Conservation (phyloP, 2,888 invertebrate genomes). For the Acheta domesticus region DNA sequence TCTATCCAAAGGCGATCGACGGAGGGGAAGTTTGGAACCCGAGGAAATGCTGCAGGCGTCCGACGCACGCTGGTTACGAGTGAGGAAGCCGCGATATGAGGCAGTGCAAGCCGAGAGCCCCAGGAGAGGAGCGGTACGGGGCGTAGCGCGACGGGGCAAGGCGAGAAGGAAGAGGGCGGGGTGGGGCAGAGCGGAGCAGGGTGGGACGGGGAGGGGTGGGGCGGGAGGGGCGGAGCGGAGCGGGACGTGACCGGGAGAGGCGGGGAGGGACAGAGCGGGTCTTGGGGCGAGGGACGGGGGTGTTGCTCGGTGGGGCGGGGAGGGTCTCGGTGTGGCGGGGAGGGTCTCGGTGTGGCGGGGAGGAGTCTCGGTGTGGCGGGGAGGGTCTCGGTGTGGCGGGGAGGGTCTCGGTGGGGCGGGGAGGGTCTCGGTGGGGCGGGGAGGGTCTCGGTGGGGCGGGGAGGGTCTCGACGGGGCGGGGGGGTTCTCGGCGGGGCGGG, state of each 20-base stretch:
- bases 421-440: neutral
- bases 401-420: neutral
- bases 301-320: neutral
- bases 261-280: neutral
- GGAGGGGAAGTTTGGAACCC: no score
- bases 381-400: neutral
- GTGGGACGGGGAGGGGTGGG: neutral
- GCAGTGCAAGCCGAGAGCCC: no score
- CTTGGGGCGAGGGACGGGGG: neutral
- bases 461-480: neutral
- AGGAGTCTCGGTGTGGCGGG: no score
- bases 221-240: neutral
- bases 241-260: fast-evolving
- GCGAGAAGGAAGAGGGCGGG: neutral
- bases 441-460: neutral
- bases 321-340: neutral
- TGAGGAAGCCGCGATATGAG: no score
- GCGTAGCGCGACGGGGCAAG: neutral
- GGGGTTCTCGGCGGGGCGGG: neutral
- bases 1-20: no score
- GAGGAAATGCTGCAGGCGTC: no score
- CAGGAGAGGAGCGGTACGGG: neutral
- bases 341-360: neutral
- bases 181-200: neutral
- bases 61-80: no score